A percentile compares a stretch with the other conserved stretches of the same genome.
phyloP scores from a whole-genome alignment of 2,797 vertebrate species.

The Protonibea diacanthus region DNA sequence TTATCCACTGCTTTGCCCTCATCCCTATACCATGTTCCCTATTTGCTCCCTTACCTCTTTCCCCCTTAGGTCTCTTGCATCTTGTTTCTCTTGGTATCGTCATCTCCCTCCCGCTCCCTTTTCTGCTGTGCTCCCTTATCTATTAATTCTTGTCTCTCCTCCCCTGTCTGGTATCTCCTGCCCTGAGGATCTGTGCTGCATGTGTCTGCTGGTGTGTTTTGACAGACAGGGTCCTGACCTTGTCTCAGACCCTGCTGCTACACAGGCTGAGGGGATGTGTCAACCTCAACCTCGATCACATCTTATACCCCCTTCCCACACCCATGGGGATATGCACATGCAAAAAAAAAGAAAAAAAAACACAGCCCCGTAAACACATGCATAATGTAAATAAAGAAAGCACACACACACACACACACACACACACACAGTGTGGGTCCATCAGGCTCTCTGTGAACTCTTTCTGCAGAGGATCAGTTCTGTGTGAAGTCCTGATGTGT shows the following conservation, averaged over 20 bases:
- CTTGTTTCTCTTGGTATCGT: constrained; percentile 36
- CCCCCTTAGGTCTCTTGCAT: constrained; percentile 40
- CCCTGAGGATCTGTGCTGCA: constrained; percentile 71
- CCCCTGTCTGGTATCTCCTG: constrained; percentile 63
- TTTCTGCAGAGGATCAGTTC: constrained; percentile 7
- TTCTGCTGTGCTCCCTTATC: constrained; percentile 63
- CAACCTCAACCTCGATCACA: constrained; percentile 49
- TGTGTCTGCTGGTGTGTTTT: constrained; percentile 71
- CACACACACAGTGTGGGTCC: background rate
- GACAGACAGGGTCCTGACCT: constrained; percentile 74
- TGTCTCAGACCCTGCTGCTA: constrained; percentile 65
- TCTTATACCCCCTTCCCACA: constrained; percentile 30
- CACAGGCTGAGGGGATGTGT: constrained; percentile 64
- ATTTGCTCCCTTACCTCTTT: constrained; percentile 32
- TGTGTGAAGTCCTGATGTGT: constrained; percentile 45
- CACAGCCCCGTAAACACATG: background rate
- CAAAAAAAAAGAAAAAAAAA: constrained; percentile 7
- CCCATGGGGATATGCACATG: constrained; percentile 22
- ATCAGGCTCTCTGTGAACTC: constrained; percentile 18
- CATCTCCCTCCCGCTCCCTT: constrained; percentile 25
- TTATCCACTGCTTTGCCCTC: constrained; percentile 35
- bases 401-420: background rate
- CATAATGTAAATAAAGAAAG: background rate
- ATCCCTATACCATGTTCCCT: constrained; percentile 27
- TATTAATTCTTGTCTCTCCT: constrained; percentile 69